Percentiles rank a stretch among this genome's conserved stretches.
These are phyloP conservation scores for Aethina tumida DNA, from an alignment of 1,140 invertebrate species.

Conservation along the genomic window DNA sequence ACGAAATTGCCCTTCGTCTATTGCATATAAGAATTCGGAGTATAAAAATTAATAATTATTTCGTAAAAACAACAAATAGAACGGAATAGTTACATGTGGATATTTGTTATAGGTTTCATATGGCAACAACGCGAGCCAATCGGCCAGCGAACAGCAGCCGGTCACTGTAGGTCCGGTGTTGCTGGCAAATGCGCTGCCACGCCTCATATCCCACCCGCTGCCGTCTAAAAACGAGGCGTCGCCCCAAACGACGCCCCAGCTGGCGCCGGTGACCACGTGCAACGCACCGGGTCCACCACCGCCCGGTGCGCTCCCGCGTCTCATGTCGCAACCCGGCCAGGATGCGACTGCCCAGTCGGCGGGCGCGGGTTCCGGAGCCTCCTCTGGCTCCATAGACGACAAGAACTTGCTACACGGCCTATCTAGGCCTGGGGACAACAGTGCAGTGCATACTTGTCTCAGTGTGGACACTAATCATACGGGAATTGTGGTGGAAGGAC, in stretches of 20 bases:
- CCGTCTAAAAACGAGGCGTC: slow-evolving; percentile 10
- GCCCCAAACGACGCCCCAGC: slow-evolving; percentile 37
- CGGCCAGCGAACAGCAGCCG: slow-evolving; percentile 17
- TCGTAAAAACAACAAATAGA: too few species aligned
- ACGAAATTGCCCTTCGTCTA: too few species aligned
- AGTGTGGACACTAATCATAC: slow-evolving; percentile 47
- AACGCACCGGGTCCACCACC: slow-evolving; percentile 46
- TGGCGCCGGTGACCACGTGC: slow-evolving; percentile 32
- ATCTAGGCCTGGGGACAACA: slow-evolving; percentile 20
- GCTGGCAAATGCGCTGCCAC: slow-evolving; percentile 59
- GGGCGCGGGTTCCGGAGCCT: too few species aligned
- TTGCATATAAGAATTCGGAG: too few species aligned
- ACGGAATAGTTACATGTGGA: too few species aligned
- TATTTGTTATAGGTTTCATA: slow-evolving; percentile 33
- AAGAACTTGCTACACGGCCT: slow-evolving; percentile 7
- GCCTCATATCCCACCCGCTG: slow-evolving; percentile 47
- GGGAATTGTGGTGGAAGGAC: slow-evolving; percentile 41
- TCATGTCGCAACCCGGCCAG: slow-evolving; percentile 22
- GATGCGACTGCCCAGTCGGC: slow-evolving; percentile 8
- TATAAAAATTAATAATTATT: too few species aligned
- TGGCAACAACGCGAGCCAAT: slow-evolving; percentile 26
- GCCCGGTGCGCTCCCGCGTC: slow-evolving; percentile 33
- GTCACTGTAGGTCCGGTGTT: slow-evolving; percentile 41
- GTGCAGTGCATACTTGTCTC: slow-evolving; percentile 34
- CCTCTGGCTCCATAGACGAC: too few species aligned